Percentiles rank a stretch among this genome's conserved stretches.
These are phyloP conservation scores for Eubucco bourcierii DNA, from an alignment of 2,113 vertebrate genomes.

Conservation along the genomic window DNA sequence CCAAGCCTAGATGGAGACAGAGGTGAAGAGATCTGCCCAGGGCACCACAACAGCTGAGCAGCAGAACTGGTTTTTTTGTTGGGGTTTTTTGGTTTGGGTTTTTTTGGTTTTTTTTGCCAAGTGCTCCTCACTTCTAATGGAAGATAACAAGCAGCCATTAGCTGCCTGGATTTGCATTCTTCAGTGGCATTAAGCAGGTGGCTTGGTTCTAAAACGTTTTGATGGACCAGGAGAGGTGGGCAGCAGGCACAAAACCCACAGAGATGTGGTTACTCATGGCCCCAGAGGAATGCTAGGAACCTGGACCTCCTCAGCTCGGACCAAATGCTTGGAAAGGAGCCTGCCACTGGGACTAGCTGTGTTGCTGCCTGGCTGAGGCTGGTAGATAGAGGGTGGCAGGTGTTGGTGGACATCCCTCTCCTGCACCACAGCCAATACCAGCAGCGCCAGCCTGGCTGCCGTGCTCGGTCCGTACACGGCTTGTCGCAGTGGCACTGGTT, in stretches of 20 bases:
- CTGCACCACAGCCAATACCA: fast-evolving
- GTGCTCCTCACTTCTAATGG: neutral
- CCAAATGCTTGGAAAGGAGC: fast-evolving
- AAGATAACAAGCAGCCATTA: neutral
- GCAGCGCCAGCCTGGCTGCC: neutral
- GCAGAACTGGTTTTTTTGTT: fast-evolving
- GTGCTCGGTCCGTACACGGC: neutral
- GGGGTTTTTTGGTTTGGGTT: too few species aligned
- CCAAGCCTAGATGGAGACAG: neutral
- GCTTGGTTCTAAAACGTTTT: neutral
- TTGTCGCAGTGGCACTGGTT: fast-evolving
- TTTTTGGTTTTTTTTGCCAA: too few species aligned
- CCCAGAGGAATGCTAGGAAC: too few species aligned
- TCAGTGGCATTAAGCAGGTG: neutral
- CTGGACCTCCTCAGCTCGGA: neutral
- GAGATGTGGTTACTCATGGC: neutral
- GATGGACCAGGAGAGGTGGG: neutral
- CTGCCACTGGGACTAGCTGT: neutral
- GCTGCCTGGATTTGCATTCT: neutral
- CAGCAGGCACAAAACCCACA: neutral
- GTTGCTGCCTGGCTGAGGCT: neutral
- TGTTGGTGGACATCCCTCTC: neutral
- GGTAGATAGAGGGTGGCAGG: neutral
- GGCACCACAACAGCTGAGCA: neutral
- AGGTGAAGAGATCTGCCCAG: neutral